Conservation (phyloP, 2,888 invertebrate species). For the Phalera bucephala region DNA sequence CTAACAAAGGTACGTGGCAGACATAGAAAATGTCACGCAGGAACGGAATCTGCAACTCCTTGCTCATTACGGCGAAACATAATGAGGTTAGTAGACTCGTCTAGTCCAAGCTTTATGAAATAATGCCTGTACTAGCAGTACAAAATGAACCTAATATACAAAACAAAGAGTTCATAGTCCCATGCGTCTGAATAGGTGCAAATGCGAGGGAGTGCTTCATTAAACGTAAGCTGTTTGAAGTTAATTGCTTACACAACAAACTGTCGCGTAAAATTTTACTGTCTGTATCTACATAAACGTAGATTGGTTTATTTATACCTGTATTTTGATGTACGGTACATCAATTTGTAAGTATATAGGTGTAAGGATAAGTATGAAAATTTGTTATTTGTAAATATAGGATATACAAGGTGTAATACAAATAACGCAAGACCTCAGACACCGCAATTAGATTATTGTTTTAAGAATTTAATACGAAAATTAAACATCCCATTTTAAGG, state of each 20-base stretch:
- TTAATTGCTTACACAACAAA: constrained; percentile 18
- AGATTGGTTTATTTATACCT: background rate
- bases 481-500: too few species aligned
- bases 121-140: constrained; percentile 11
- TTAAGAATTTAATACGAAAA: too few species aligned
- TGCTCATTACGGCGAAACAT: constrained; percentile 51
- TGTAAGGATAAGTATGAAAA: too few species aligned
- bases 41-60: constrained; percentile 49
- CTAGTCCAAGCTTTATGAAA: constrained; percentile 39
- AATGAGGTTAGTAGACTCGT: constrained; percentile 49
- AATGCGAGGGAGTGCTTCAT: constrained; percentile 12
- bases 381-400: too few species aligned
- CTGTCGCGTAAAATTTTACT: constrained; percentile 15
- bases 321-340: too few species aligned
- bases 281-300: constrained; percentile 1
- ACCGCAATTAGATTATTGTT: too few species aligned
- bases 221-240: constrained; percentile 22
- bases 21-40: constrained; percentile 43
- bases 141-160: constrained; percentile 21
- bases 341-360: too few species aligned
- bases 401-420: too few species aligned
- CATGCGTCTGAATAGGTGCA: constrained; percentile 6
- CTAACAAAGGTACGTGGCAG: constrained; percentile 21
- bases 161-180: constrained; percentile 12
- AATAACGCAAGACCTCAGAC: too few species aligned